A percentile compares a stretch with the other conserved stretches of the same genome.
Conservation (phyloP, 1,140 invertebrate species). For the Rhopalosiphum padi region DNA sequence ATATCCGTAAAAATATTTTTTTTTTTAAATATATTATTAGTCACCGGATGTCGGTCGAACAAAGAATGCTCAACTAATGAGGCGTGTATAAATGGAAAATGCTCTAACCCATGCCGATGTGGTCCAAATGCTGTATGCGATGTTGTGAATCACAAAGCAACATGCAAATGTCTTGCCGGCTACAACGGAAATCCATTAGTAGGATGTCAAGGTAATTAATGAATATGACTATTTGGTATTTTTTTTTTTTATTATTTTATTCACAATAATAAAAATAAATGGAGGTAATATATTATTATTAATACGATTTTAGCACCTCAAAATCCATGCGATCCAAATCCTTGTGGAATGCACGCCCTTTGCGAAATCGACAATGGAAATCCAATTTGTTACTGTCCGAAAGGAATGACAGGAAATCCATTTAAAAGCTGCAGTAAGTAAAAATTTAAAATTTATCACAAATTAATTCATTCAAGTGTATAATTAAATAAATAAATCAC, state of each 20-base stretch:
- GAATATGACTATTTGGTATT: neutral
- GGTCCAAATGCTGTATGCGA: slow-evolving; percentile 79
- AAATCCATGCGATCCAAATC: slow-evolving; percentile 82
- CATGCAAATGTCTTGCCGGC: slow-evolving; percentile 79
- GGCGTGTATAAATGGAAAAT: slow-evolving; percentile 78
- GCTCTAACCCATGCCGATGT: slow-evolving; percentile 78
- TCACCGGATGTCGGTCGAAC: slow-evolving; percentile 73
- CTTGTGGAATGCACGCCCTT: slow-evolving; percentile 82
- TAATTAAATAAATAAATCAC: neutral
- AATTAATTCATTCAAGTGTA: neutral
- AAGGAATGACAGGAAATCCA: slow-evolving; percentile 88
- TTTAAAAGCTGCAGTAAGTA: slow-evolving; percentile 90
- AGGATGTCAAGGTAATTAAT: slow-evolving; percentile 63
- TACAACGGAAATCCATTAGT: slow-evolving; percentile 75
- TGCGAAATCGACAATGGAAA: slow-evolving; percentile 86
- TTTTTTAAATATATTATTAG: slow-evolving; percentile 62
- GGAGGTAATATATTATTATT: neutral
- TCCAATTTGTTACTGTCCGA: slow-evolving; percentile 88
- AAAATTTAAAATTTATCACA: slow-evolving; percentile 11
- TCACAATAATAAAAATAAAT: neutral
- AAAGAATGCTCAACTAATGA: slow-evolving; percentile 73
- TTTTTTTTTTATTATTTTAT: neutral
- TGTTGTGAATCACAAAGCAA: slow-evolving; percentile 74
- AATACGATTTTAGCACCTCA: slow-evolving; percentile 65
- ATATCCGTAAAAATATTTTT: slow-evolving; percentile 31